phyloP scores from a whole-genome alignment of 2,113 vertebrate genomes.

The Gadus chalcogrammus region DNA sequence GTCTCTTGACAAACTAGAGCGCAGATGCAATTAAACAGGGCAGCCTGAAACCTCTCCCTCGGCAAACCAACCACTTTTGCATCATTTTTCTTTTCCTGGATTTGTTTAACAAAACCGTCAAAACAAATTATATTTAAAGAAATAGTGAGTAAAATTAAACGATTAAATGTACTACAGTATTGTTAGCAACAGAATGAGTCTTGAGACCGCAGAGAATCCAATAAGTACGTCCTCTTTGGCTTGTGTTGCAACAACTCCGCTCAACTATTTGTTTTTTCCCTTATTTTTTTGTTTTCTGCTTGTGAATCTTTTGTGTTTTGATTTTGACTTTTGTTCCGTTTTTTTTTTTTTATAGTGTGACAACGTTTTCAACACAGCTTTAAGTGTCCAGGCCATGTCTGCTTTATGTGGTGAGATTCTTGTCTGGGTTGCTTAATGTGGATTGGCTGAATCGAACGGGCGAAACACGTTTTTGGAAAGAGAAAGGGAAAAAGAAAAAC shows the following conservation, averaged over 20 bases:
- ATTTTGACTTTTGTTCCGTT: conserved; percentile 51
- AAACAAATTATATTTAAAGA: conserved; percentile 99
- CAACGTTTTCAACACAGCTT: conserved; percentile 83
- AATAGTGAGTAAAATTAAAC: conserved; percentile 83
- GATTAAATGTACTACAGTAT: conserved; percentile 93
- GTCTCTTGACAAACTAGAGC: conserved; percentile 87
- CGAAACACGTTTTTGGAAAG: conserved; percentile 59
- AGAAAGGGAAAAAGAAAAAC: conserved; percentile 63
- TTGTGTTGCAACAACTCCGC: conserved; percentile 88
- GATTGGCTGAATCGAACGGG: conserved; percentile 78
- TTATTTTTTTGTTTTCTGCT: conserved; percentile 61
- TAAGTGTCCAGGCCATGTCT: conserved; percentile 86
- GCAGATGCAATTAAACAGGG: conserved; percentile 86
- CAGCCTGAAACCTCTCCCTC: conserved; percentile 75
- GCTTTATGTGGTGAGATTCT: conserved; percentile 73
- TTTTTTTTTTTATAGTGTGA: conserved; percentile 75
- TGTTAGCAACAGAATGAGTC: conserved; percentile 89
- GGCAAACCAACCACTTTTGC: conserved; percentile 85
- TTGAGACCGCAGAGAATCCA: conserved; percentile 73
- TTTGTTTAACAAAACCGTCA: conserved; percentile 89
- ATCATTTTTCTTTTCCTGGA: conserved; percentile 51
- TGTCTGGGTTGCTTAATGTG: conserved; percentile 76
- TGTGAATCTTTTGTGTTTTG: conserved; percentile 54
- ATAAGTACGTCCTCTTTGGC: conserved; percentile 77
- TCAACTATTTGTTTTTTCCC: conserved; percentile 71